Conservation (phyloP, 2,888 invertebrate species). For the Drosophila anomalata region DNA sequence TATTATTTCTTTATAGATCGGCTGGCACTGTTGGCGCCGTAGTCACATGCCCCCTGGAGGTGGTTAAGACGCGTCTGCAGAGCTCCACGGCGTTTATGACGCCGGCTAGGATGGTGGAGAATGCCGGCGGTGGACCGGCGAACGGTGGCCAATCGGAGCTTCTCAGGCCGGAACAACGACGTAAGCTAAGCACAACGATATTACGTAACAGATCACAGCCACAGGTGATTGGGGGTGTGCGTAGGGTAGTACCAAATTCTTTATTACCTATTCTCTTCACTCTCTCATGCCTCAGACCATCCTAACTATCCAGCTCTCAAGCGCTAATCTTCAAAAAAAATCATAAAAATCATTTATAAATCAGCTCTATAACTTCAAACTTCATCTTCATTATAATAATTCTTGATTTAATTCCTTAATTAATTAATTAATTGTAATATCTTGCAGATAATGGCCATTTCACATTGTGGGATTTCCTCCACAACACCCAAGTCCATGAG, state of each 20-base stretch:
- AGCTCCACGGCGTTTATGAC: constrained; percentile 90
- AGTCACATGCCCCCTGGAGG: constrained; percentile 98
- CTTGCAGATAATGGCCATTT: constrained; percentile 85
- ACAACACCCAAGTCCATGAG: constrained; percentile 87
- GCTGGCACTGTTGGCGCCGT: constrained; percentile 99
- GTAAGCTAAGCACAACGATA: constrained; percentile 91
- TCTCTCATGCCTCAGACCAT: constrained; percentile 27
- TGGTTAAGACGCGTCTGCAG: constrained; percentile 98
- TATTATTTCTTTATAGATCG: constrained; percentile 87
- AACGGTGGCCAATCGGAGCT: constrained; percentile 84
- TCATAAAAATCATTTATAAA: constrained; percentile 1
- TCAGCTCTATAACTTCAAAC: constrained; percentile 17
- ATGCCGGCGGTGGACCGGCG: constrained; percentile 71
- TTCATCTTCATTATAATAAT: constrained; percentile 43
- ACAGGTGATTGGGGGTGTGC: constrained; percentile 84
- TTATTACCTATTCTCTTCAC: constrained; percentile 55
- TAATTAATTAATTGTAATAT: background rate
- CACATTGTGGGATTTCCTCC: constrained; percentile 87
- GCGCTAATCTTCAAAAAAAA: background rate
- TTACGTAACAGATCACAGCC: constrained; percentile 89
- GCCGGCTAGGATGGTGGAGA: constrained; percentile 84
- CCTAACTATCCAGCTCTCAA: constrained; percentile 11
- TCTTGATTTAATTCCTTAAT: background rate
- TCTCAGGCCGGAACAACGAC: constrained; percentile 87
- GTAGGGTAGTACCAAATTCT: constrained; percentile 83